A percentile compares a stretch with the other conserved stretches of the same genome.
Conservation (phyloP, 2,888 invertebrate genomes). For the Andrena trimmerana region DNA sequence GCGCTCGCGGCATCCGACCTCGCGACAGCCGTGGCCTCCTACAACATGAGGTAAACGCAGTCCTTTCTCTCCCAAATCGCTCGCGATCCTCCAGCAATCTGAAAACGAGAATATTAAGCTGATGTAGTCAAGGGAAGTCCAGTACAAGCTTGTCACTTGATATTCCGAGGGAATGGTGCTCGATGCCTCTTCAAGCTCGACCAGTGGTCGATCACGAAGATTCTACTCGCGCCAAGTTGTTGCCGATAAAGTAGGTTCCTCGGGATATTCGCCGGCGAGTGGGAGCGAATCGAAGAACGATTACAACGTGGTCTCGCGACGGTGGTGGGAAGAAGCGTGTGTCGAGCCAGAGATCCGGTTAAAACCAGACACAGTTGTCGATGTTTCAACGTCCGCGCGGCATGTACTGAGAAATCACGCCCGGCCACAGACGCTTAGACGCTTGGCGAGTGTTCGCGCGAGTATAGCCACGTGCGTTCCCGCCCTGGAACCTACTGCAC, state of each 20-base stretch:
- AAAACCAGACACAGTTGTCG: slow-evolving; percentile 72
- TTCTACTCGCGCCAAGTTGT: not conserved
- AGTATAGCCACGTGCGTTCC: slow-evolving; percentile 42
- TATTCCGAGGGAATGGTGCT: not conserved
- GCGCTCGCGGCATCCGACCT: slow-evolving; percentile 89
- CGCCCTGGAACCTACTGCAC: slow-evolving; percentile 2
- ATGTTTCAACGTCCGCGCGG: slow-evolving; percentile 57
- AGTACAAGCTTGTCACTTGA: not conserved
- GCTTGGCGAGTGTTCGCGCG: slow-evolving; percentile 53
- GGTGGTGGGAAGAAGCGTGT: slow-evolving; percentile 38
- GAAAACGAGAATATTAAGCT: not conserved
- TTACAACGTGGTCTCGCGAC: slow-evolving; percentile 37
- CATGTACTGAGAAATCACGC: slow-evolving; percentile 53
- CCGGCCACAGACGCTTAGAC: slow-evolving; percentile 49
- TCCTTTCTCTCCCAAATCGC: not conserved
- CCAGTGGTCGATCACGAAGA: slow-evolving; percentile 48
- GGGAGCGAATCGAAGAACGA: slow-evolving; percentile 45
- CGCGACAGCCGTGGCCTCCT: slow-evolving; percentile 87
- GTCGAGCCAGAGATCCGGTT: slow-evolving; percentile 71
- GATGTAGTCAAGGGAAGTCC: no score
- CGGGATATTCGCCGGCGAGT: not conserved
- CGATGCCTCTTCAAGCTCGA: not conserved
- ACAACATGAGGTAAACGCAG: slow-evolving; percentile 88
- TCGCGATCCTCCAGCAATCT: not conserved
- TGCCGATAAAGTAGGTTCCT: slow-evolving; percentile 58